Evolutionary conservation across 2,888 invertebrate genomes (phyloP).

Genomic region (Athalia rosae): DNA sequence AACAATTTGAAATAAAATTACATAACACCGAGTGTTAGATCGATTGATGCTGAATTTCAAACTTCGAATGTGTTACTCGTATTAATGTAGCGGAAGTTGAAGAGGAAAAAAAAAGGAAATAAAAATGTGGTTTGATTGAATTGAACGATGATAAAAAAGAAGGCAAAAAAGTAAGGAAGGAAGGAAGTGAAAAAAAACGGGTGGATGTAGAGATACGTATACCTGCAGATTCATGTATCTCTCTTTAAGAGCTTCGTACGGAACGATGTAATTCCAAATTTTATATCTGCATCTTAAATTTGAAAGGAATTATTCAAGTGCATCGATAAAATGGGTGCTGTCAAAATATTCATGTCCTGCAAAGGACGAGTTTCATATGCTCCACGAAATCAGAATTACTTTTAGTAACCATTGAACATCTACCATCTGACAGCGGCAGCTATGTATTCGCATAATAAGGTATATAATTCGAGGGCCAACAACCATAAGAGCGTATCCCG

Average conservation of each 20-base stretch:
- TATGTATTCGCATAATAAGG: background rate
- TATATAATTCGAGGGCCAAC: background rate
- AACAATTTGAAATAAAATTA: no score
- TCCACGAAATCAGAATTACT: background rate
- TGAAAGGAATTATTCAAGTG: background rate
- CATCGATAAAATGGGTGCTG: no score
- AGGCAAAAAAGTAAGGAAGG: background rate
- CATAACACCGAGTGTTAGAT: no score
- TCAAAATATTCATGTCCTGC: background rate
- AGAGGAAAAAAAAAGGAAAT: no score
- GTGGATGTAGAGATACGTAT: background rate
- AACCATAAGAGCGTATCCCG: background rate
- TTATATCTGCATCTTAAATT: background rate
- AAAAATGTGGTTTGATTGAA: no score
- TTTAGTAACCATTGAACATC: background rate
- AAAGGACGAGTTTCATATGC: background rate
- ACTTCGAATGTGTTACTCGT: no score
- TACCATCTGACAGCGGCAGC: background rate
- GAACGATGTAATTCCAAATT: constrained; percentile 4
- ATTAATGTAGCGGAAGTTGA: no score
- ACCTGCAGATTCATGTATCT: background rate
- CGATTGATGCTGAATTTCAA: no score
- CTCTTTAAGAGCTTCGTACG: constrained; percentile 3
- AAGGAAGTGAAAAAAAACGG: background rate
- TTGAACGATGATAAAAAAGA: background rate